Base-by-base conservation (phyloP, 2,888 invertebrate genomes). In the Digitonthophagus gazella region DNA sequence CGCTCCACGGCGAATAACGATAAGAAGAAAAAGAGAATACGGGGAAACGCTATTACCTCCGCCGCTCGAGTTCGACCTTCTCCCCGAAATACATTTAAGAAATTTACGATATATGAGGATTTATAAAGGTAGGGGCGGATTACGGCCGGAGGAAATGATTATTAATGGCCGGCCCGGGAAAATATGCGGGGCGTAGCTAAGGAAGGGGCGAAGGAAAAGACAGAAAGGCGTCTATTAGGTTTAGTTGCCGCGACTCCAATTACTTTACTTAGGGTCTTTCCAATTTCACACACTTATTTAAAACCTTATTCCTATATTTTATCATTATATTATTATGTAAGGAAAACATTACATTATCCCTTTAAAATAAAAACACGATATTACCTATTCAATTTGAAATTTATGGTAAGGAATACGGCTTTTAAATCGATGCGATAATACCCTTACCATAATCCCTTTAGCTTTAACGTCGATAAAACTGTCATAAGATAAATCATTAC, bases 21-120 rank as follows among this genome's bases (percentile, higher is more conserved):
- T 18, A 58, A 58, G 18, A 15, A 16, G 18, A 61, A 61, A 61
- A 61, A 20, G 19, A 18, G 61, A 61, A 20, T 19, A 18, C 61
- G 61, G 19, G 20, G 61, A 18, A 61, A 20, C 61, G 18, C 15
- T 16, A 15, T 57, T 16, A 16, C 15, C 16, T 57, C 57, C 57
- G 54, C n/a, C 54, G 15, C 63, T 57, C 58, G 57, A 58, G 56
- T 56, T 15, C 68, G 64, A 18, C 58, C 54, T 65, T 66, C 61
- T 18, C 58, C 58, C 68, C 66, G 70, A 72, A 72, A 73, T 74
- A 73, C 73, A 72, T 75, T 75, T 74, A 74, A 72, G 73, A 74
- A 74, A 75, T 74, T 75, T 74, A 75, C 75, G 73, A 75, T 75
- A 73, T 72, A 75, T 74, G 72, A 74, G 72, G 73, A 75, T 75